A percentile compares a stretch with the other conserved stretches of the same genome.
Conservation (phyloP, 2,113 vertebrate species). For the Megalops atlanticus region DNA sequence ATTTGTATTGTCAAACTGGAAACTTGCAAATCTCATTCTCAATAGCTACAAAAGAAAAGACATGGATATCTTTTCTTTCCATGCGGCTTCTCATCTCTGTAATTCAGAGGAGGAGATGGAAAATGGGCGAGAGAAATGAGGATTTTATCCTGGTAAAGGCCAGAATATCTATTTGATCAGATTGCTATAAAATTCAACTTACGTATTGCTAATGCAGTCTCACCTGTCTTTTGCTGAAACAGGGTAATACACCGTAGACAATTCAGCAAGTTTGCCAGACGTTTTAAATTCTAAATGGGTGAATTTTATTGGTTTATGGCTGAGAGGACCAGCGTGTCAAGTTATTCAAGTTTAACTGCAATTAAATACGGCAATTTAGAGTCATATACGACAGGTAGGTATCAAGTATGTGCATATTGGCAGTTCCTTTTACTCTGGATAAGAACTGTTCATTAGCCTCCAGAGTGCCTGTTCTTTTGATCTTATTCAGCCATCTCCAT, state of each 20-base stretch:
- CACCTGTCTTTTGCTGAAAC: conserved; percentile 12
- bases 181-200: not conserved
- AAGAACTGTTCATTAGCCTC: no score
- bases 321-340: not conserved
- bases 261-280: not conserved
- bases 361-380: not conserved
- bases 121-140: conserved; percentile 21
- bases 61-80: conserved; percentile 6
- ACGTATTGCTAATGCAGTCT: not conserved
- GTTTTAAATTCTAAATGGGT: not conserved
- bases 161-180: not conserved
- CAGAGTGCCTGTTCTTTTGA: conserved; percentile 42
- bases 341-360: not conserved
- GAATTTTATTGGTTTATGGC: not conserved
- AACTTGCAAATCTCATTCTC: conserved; percentile 31
- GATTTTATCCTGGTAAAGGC: not conserved
- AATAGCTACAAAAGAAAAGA: conserved; percentile 11
- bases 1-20: conserved; percentile 39
- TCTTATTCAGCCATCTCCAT: conserved; percentile 58
- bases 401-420: not conserved
- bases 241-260: not conserved
- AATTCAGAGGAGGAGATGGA: conserved; percentile 29
- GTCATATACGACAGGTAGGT: not conserved
- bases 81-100: not conserved
- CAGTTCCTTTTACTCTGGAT: not conserved